Evolutionary conservation across 1,140 invertebrate genomes (phyloP), one percentile per base, ranked within the genome.

Genomic region (Hyles euphorbiae): DNA sequence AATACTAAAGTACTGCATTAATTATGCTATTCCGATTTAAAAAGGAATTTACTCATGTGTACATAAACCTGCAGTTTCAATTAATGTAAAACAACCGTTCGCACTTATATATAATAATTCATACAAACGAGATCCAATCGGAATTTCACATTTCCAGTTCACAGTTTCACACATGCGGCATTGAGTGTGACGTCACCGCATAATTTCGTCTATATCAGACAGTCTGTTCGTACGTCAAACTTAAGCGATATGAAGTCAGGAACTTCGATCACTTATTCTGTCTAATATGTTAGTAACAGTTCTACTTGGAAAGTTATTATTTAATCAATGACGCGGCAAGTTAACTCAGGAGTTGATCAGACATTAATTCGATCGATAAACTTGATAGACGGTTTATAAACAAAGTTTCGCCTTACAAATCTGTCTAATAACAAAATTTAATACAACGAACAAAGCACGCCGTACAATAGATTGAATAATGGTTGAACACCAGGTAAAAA

Each of bases 381-480:
- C 50, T 50, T 50, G 49, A 58, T 51, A 47, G 50, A 62, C 60
- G 54, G 36, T 49, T 36, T 47, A 62, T 44, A 54, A 63, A 63
- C 50, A 55, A 57, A 53, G 12, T 22, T 12, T 46, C 22, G 9
- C 47, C 53, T 46, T 49, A 55, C 56, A 63, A 58, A 58, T 58
- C 52, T 55, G 45, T 55, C 57, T 57, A 56, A 63, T 63, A 60
- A 60, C 64, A 61, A 70, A 67, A 68, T 70, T 70, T 67, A 66
- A 70, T 65, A 56, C 40, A 68, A 67, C 70, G 68, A 64, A 76
- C 73, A 77, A 74, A 72, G 61, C 61, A 60, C 62, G 36, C 36
- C 5, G 60, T 68, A 86, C 81, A 83, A 86, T 78, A 70, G 75
- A 72, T 68, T 81, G 81, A 84, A 74, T 82, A 83, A 87, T 87